These are phyloP conservation scores for Epizoanthus fatuus DNA, from an alignment of 92 coral and sea anemone genomes.

Conservation along the genomic window DNA sequence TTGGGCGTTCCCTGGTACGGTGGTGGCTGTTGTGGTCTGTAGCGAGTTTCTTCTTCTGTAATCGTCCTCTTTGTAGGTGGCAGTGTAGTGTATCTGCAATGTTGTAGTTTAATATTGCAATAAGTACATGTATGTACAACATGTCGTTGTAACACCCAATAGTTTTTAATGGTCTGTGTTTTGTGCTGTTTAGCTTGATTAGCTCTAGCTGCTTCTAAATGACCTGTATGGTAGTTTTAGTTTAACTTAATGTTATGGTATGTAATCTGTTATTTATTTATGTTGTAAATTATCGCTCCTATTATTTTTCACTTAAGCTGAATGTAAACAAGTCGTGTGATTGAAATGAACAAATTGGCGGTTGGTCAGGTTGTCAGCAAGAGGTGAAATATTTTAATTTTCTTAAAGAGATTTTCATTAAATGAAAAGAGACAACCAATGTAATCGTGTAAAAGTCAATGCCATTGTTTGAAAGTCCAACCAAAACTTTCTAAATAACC, in stretches of 20 bases:
- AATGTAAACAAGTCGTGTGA: constrained; percentile 7
- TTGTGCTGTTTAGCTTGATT: too few species aligned
- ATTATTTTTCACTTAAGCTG: neutral
- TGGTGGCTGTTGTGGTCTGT: constrained; percentile 29
- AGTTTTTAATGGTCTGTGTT: too few species aligned
- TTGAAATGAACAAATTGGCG: neutral
- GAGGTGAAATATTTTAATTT: neutral
- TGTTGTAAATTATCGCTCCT: neutral
- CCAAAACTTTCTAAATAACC: neutral
- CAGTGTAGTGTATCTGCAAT: constrained; percentile 3
- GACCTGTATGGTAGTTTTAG: too few species aligned
- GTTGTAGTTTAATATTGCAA: too few species aligned
- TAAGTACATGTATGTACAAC: neutral
- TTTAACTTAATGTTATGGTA: too few species aligned
- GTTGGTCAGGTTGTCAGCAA: neutral
- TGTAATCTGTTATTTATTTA: neutral
- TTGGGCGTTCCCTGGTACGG: constrained; percentile 45
- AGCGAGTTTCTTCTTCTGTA: constrained; percentile 3
- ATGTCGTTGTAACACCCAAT: too few species aligned
- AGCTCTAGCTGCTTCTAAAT: too few species aligned
- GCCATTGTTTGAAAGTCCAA: neutral
- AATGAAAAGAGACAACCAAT: neutral
- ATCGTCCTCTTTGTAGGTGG: constrained; percentile 20
- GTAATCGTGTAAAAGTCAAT: neutral
- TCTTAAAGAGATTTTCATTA: neutral